phyloP scores from a whole-genome alignment of 2,888 invertebrate genomes.

The Pandemis corylana region DNA sequence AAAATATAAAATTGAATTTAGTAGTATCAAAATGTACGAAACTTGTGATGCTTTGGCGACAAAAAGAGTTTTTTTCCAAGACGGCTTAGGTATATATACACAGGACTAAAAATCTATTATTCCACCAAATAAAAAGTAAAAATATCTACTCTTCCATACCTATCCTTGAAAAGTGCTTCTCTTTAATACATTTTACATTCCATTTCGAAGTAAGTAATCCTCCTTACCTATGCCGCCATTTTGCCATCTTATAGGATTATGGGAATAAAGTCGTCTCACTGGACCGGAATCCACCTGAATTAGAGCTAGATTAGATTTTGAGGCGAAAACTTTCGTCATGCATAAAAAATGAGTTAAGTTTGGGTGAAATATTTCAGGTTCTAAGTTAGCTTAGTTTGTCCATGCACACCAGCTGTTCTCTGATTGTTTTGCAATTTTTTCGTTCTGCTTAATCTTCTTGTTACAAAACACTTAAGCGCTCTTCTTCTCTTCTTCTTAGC shows the following conservation, averaged over 20 bases:
- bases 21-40: too few species aligned
- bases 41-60: too few species aligned
- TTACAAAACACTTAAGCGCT: too few species aligned
- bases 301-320: constrained; percentile 25
- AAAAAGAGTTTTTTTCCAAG: too few species aligned
- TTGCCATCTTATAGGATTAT: constrained; percentile 34
- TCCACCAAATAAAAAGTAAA: not conserved
- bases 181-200: constrained; percentile 16
- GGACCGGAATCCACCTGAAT: constrained; percentile 22
- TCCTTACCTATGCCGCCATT: constrained; percentile 22
- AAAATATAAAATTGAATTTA: too few species aligned
- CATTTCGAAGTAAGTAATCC: constrained; percentile 21
- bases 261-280: constrained; percentile 23
- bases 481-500: too few species aligned
- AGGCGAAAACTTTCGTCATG: constrained; percentile 34
- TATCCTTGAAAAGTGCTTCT: not conserved
- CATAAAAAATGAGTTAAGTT: constrained; percentile 35
- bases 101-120: not conserved
- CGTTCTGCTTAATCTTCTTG: too few species aligned
- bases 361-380: constrained; percentile 17
- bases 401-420: not conserved
- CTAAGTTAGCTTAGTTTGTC: constrained; percentile 18
- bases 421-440: too few species aligned
- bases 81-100: not conserved
- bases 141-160: not conserved